These are phyloP conservation scores for Eremophila alpestris DNA, from an alignment of 2,797 vertebrate genomes.

Conservation along the genomic window DNA sequence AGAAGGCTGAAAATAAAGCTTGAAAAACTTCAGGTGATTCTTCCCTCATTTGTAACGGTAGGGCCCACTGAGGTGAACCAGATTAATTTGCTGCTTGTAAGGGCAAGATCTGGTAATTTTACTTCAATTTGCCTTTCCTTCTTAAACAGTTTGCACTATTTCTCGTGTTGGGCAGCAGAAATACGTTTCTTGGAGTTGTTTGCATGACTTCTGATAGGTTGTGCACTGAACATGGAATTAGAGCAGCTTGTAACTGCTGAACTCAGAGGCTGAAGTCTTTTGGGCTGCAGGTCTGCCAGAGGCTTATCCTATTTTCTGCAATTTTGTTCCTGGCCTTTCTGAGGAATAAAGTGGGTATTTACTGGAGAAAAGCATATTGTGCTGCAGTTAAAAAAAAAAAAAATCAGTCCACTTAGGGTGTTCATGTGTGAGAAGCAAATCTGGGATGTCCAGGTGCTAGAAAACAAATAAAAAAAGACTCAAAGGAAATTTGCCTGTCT, in stretches of 20 bases:
- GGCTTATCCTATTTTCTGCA: not conserved
- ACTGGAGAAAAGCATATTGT: not conserved
- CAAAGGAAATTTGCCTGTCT: not conserved
- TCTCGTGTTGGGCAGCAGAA: not conserved
- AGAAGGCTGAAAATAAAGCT: not conserved
- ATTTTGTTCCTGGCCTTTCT: not conserved
- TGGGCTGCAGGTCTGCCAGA: not conserved
- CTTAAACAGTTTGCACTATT: not conserved
- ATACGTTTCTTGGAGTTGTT: not conserved
- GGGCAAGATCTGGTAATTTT: not conserved
- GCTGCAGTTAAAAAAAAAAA: not conserved
- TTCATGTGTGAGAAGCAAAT: not conserved
- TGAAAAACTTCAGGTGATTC: conserved; percentile 23
- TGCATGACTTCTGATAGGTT: not conserved
- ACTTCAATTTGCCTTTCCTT: not conserved
- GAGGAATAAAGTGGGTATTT: not conserved
- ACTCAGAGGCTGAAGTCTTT: not conserved
- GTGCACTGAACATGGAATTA: not conserved
- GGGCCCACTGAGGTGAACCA: not conserved
- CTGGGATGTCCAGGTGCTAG: not conserved
- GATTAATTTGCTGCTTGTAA: not conserved
- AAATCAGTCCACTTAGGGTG: not conserved
- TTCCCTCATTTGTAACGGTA: not conserved
- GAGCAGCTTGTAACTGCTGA: not conserved
- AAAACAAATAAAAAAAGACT: not conserved